These are phyloP conservation scores for Anolis carolinensis DNA, from an alignment of 2,113 vertebrate genomes.

Conservation along the genomic window DNA sequence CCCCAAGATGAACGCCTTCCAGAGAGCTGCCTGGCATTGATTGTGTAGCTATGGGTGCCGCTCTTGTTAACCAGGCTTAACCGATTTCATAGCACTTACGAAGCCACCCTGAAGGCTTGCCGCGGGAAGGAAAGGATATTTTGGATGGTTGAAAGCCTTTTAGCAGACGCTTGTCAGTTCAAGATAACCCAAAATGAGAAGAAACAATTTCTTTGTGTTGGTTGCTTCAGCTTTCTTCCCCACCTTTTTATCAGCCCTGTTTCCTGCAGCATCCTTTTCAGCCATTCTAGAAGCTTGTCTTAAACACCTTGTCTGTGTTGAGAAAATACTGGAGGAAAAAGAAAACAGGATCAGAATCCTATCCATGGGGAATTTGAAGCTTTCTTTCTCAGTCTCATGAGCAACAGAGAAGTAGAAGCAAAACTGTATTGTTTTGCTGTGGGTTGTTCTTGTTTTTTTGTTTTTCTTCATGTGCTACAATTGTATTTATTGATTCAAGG, in stretches of 20 bases:
- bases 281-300: slow-evolving; percentile 47
- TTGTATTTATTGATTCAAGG: neutral
- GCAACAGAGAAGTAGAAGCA: neutral
- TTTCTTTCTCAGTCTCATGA: accelerated
- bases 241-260: slow-evolving; percentile 42
- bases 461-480: neutral
- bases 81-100: slow-evolving; percentile 23
- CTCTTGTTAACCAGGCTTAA: slow-evolving; percentile 24
- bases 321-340: slow-evolving; percentile 8
- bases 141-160: neutral
- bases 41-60: neutral
- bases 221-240: slow-evolving; percentile 26
- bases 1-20: neutral
- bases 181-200: neutral
- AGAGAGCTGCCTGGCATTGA: neutral
- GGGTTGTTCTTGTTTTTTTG: neutral
- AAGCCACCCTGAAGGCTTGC: neutral
- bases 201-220: slow-evolving; percentile 23
- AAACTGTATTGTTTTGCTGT: slow-evolving; percentile 15
- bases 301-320: slow-evolving; percentile 42
- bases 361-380: slow-evolving; percentile 28
- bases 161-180: slow-evolving; percentile 24
- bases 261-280: slow-evolving; percentile 8
- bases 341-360: slow-evolving; percentile 26
- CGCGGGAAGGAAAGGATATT: neutral